phyloP scores from a whole-genome alignment of 2,797 vertebrate genomes.

The Mus spretus region DNA sequence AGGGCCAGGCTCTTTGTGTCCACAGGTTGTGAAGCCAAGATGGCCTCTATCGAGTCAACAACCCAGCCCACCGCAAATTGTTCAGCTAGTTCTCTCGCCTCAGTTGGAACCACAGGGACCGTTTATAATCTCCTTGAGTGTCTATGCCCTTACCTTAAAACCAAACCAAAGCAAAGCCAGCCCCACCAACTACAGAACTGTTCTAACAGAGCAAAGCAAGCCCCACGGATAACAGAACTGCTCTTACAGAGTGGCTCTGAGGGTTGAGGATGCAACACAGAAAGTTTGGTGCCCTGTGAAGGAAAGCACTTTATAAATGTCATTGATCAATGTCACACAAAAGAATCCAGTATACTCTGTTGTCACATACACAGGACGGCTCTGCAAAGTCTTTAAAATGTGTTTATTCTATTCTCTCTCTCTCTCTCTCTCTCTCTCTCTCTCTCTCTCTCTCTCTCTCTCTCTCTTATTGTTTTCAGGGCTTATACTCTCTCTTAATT shows the following conservation, averaged over 20 bases:
- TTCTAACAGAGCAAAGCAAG: background rate
- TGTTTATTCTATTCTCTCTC: background rate
- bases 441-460: too few species aligned
- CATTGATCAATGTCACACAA: background rate
- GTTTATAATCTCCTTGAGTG: background rate
- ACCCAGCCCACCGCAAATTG: background rate
- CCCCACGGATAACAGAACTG: background rate
- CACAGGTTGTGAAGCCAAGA: background rate
- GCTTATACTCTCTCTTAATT: background rate
- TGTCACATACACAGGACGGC: background rate
- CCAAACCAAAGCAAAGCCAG: background rate
- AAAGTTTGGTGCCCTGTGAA: background rate
- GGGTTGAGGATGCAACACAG: background rate
- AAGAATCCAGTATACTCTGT: background rate
- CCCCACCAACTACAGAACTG: background rate
- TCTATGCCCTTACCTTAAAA: constrained; percentile 11
- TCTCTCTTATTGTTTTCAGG: too few species aligned
- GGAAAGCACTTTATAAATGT: background rate
- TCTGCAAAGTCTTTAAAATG: background rate
- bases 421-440: too few species aligned
- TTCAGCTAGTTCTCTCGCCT: background rate
- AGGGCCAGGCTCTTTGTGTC: background rate
- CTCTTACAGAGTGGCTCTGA: background rate
- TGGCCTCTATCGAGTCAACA: background rate
- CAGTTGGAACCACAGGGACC: background rate